Base-by-base conservation (phyloP, 2,113 vertebrate species). In the Setophaga petechia region DNA sequence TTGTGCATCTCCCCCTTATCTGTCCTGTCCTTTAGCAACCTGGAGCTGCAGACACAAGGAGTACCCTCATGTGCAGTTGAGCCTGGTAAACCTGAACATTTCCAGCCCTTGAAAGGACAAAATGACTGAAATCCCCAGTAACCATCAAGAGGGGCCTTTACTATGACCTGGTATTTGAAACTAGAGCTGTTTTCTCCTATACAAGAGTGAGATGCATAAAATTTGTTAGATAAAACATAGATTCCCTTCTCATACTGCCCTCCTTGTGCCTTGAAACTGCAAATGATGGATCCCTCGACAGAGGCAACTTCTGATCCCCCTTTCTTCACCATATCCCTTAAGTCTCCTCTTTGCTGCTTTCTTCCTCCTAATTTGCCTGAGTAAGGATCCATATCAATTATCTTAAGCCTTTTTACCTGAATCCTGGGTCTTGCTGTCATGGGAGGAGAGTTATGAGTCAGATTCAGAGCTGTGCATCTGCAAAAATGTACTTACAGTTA, bases 61-160 rank as follows among this genome's bases (percentile, higher is more conserved):
- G 59, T 94, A 91, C 73, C 68, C 84, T 95, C 94, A 15, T 0
- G 1, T 89, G 46, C 77, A 85, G 94, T 97, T 95, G 95, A 46
- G 49, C 93, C 94, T 98, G 91, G 94, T 97, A 95, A 96, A 96
- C 96, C 94, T 95, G 94, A 97, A 66, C 13, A 3, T 94, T 84
- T 89, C 55, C 51, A 78, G 55, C 72, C 73, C 18, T 78, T 78
- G 30, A n/a, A 91, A 87, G 33, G 30, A 66, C 31, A 65, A 65
- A 89, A 51, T 72, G 17, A 11, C 59, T 94, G 71, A 80, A 80
- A 63, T 84, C 17, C 58, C 14, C 30, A 12, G 2, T 75, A 69
- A 28, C 15, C 79, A 18, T 19, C 43, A 78, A 41, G 15, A 68
- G 27, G 18, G 62, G 21, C 49, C 47, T 91, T 87, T 86, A 20